Conservation (phyloP, 2,888 invertebrate species). For the Drosophila kanekoi region DNA sequence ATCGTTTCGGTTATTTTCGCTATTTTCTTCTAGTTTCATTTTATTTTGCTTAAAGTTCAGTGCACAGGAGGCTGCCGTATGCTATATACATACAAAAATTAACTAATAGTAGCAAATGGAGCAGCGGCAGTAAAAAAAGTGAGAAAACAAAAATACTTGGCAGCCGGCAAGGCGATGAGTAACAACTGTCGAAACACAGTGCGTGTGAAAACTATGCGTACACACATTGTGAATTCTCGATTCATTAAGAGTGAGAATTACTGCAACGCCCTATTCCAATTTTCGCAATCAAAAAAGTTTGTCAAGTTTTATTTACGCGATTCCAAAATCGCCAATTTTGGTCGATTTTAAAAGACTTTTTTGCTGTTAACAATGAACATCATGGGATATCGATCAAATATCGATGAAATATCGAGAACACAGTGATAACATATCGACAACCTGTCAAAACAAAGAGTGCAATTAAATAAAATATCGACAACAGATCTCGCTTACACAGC, state of each 20-base stretch:
- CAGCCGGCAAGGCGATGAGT: slow-evolving; percentile 64
- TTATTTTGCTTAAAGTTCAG: slow-evolving; percentile 53
- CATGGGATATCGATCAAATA: too few species aligned
- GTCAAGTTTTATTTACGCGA: too few species aligned
- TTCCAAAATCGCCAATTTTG: too few species aligned
- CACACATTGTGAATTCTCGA: neutral
- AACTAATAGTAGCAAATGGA: slow-evolving; percentile 65
- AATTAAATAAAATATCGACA: too few species aligned
- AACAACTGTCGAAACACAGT: slow-evolving; percentile 54
- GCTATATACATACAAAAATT: slow-evolving; percentile 39
- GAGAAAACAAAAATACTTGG: slow-evolving; percentile 43
- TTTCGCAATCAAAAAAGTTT: neutral
- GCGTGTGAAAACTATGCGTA: slow-evolving; percentile 40
- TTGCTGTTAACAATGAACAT: too few species aligned
- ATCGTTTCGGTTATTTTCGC: slow-evolving; percentile 23
- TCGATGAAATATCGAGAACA: neutral
- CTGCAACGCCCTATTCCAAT: neutral
- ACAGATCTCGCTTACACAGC: too few species aligned
- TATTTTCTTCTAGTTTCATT: slow-evolving; percentile 3
- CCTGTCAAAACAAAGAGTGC: too few species aligned
- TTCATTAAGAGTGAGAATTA: neutral
- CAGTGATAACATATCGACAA: neutral
- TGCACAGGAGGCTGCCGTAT: slow-evolving; percentile 41
- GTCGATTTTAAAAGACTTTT: too few species aligned
- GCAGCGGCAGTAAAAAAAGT: slow-evolving; percentile 23